These are phyloP conservation scores for Xiphorhynchus elegans DNA, from an alignment of 2,113 vertebrate genomes.

Conservation along the genomic window DNA sequence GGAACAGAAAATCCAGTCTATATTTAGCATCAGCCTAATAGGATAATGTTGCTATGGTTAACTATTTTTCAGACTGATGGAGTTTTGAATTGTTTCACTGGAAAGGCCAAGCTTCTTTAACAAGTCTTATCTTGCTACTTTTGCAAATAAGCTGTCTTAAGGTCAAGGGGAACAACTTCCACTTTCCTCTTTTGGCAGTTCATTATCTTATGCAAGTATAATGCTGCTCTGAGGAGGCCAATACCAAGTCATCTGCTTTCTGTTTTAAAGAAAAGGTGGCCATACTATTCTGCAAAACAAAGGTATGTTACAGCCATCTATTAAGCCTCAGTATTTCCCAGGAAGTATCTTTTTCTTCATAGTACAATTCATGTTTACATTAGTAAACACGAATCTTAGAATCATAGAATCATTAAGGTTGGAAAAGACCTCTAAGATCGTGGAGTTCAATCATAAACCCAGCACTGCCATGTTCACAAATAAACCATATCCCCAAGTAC, in stretches of 20 bases:
- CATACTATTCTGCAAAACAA: neutral
- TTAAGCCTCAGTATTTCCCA: neutral
- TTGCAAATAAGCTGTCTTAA: neutral
- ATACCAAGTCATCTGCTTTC: neutral
- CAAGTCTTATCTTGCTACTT: neutral
- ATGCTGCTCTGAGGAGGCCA: neutral
- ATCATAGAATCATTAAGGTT: neutral
- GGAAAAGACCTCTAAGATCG: neutral
- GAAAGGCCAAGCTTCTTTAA: neutral
- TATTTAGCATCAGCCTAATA: slow-evolving; percentile 49
- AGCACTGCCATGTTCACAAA: neutral
- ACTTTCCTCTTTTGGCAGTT: neutral
- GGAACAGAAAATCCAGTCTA: slow-evolving; percentile 33
- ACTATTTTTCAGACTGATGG: neutral
- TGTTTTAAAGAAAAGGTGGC: neutral
- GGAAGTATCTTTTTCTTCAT: neutral
- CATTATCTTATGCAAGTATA: neutral
- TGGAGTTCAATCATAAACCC: neutral
- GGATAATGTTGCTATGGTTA: neutral
- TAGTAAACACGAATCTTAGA: neutral
- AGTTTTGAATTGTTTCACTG: neutral
- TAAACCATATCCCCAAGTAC: neutral
- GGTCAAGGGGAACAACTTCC: neutral
- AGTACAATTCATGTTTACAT: neutral
- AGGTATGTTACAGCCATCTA: neutral